These are phyloP conservation scores for Mesoclemmys tuberculata DNA, from an alignment of 2,113 vertebrate genomes.

Conservation along the genomic window DNA sequence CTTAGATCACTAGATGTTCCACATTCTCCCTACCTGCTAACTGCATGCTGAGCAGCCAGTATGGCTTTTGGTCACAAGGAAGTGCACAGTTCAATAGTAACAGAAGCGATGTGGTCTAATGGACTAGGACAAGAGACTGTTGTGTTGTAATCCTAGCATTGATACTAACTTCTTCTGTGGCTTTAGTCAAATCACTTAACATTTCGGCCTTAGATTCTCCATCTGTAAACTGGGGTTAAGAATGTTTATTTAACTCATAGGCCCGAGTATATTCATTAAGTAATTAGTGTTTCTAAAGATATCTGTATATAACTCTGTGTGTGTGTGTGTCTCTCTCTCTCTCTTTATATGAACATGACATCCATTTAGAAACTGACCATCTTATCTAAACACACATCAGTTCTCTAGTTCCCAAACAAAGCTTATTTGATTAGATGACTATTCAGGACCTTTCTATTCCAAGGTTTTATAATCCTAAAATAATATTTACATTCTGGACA, in stretches of 20 bases:
- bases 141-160: too few species aligned
- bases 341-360: background rate
- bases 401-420: background rate
- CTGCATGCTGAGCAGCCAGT: rapidly evolving
- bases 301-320: background rate
- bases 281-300: background rate
- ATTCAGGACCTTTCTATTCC: background rate
- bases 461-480: background rate
- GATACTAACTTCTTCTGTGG: background rate
- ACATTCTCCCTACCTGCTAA: rapidly evolving
- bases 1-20: background rate
- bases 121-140: background rate
- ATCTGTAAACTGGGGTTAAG: background rate
- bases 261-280: background rate
- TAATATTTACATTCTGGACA: background rate
- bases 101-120: background rate
- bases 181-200: background rate
- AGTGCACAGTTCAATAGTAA: background rate
- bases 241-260: background rate
- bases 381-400: background rate
- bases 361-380: background rate
- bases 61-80: background rate
- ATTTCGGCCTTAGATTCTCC: background rate
- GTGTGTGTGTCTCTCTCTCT: background rate
- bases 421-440: background rate